Base-by-base conservation (phyloP, 2,797 vertebrate species). In the Cryptoblepharus egeriae region DNA sequence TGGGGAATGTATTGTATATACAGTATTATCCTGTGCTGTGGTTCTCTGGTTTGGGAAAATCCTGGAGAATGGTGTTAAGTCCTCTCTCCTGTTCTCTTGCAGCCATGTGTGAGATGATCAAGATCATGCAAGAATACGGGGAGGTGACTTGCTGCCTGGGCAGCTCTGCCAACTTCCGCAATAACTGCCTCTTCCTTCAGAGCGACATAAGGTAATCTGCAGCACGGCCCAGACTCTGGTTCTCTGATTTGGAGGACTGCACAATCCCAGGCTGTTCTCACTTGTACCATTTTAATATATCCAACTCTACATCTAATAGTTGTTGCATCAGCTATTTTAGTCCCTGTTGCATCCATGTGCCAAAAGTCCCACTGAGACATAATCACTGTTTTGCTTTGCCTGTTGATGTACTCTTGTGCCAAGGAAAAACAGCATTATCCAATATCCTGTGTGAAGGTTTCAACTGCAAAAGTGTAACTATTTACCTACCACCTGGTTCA, bases 101-200 rank as follows among this genome's bases (percentile, higher is more conserved):
- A 99, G 98, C 98, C 89, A 99, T 99, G 98, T 99, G 98, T 88
- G 99, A 99, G 94, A 99, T 99, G 99, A 99, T 99, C 90, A 98
- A 98, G 95, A 99, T 99, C 93, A 99, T 99, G 99, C 98, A 99
- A 94, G 99, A 99, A 89, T 98, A 98, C 0, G 96, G 97, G 86
- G 99, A 99, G 93, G 98, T 99, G 30, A 98, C 98, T 0, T 99
- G 99, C 93, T 99, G 99, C 88, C 94, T 99, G 92, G 99, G 99
- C 72, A 99, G 99, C 89, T 97, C 98, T 0, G 98, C 98, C 86
- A 99, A 98, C 92, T 97, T 98, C 84, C 93, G 97, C 20, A 99
- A 99, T 92, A 98, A 97, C 77, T 97, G 98, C 79, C 96, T 99
- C 63, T 99, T 99, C 86, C 95, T 99, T 60, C 98, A 99, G 89